Percentiles rank a stretch among this genome's conserved stretches.
Evolutionary conservation across 2,888 invertebrate genomes (phyloP).

Genomic region (Germaria angustata): DNA sequence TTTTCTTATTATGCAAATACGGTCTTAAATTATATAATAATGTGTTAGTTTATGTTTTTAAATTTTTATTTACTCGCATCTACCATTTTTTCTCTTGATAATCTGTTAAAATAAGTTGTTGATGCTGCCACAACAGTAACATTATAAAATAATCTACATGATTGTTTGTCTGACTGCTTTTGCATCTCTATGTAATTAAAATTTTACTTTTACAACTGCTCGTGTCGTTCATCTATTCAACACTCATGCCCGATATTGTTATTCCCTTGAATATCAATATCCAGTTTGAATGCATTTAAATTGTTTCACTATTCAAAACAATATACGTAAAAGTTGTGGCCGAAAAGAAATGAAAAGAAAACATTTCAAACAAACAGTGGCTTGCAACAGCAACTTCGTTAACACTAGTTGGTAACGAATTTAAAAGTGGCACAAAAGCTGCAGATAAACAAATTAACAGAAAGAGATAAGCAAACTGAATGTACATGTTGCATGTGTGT

Average conservation of each 20-base stretch:
- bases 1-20: slow-evolving; percentile 1
- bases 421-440: background rate
- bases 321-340: slow-evolving; percentile 20
- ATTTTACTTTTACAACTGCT: background rate
- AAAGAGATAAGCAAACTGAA: background rate
- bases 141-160: background rate
- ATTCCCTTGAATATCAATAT: slow-evolving; percentile 52
- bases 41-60: background rate
- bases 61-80: background rate
- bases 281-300: slow-evolving; percentile 48
- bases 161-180: background rate
- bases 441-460: slow-evolving; percentile 2
- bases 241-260: slow-evolving; percentile 13
- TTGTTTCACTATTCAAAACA: slow-evolving; percentile 9
- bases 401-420: background rate
- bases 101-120: slow-evolving; percentile 8
- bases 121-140: background rate
- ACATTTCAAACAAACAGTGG: slow-evolving; percentile 8
- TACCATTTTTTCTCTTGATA: background rate
- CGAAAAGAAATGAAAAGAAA: slow-evolving; percentile 22
- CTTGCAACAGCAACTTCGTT: slow-evolving; percentile 7
- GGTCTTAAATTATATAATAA: slow-evolving; percentile 25
- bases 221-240: background rate
- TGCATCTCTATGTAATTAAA: background rate
- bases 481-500: background rate